Conservation (phyloP, 1,140 invertebrate genomes). For the Lutraria rhynchaena region DNA sequence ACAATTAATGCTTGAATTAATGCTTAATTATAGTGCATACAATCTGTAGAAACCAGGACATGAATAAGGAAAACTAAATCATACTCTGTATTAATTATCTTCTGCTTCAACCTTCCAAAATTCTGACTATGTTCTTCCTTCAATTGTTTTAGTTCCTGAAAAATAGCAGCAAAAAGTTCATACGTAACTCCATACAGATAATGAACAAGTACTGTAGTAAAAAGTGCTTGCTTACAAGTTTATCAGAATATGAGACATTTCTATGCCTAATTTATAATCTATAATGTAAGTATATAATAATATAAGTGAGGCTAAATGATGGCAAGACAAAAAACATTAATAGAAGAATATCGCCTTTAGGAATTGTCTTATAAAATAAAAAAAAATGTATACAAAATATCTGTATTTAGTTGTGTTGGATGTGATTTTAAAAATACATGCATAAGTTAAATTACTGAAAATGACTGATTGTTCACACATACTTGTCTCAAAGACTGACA, state of each 20-base stretch:
- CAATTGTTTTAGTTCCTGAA: slow-evolving; percentile 32
- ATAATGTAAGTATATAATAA: no score
- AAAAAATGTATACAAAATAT: background rate
- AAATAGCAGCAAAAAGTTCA: background rate
- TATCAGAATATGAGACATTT: no score
- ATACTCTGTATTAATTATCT: slow-evolving; percentile 48
- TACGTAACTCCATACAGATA: no score
- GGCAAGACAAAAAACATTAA: no score
- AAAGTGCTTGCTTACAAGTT: no score
- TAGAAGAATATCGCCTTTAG: background rate
- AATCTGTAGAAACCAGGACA: no score
- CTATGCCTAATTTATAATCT: no score
- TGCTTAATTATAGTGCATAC: no score
- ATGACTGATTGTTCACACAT: background rate
- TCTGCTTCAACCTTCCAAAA: slow-evolving; percentile 44
- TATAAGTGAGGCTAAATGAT: no score
- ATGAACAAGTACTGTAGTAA: no score
- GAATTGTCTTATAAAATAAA: background rate
- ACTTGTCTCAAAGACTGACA: slow-evolving; percentile 43
- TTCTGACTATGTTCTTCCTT: slow-evolving; percentile 37
- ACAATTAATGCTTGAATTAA: no score
- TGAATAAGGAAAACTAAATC: no score
- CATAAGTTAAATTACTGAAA: background rate
- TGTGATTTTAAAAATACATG: background rate
- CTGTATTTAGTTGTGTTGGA: background rate